These are phyloP conservation scores for Diaperis boleti DNA, from an alignment of 2,888 invertebrate species.

Conservation along the genomic window DNA sequence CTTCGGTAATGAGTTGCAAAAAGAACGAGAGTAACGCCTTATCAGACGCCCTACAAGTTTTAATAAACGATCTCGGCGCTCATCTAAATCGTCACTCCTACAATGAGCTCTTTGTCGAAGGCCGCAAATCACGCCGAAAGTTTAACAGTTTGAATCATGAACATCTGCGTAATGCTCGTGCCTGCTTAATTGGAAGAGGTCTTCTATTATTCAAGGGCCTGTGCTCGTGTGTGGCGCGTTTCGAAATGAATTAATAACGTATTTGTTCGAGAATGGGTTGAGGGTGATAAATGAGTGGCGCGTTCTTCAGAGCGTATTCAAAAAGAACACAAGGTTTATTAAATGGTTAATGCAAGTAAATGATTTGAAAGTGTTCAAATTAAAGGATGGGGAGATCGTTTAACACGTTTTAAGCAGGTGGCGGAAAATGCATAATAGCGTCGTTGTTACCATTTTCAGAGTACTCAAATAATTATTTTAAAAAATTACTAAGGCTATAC, in stretches of 20 bases:
- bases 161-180: conserved; percentile 13
- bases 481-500: too few species aligned
- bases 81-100: conserved; percentile 5
- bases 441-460: too few species aligned
- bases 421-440: too few species aligned
- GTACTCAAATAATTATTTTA: too few species aligned
- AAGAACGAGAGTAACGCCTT: conserved; percentile 40
- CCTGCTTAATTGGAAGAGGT: conserved; percentile 23
- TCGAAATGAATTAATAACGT: conserved; percentile 26
- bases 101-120: conserved; percentile 4
- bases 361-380: too few species aligned
- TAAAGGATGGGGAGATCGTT: too few species aligned
- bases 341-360: too few species aligned
- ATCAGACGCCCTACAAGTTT: conserved; percentile 13
- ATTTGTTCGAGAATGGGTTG: conserved; percentile 21
- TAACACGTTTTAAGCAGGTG: too few species aligned
- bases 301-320: too few species aligned
- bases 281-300: conserved; percentile 25
- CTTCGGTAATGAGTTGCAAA: conserved; percentile 49
- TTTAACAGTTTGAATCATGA: conserved; percentile 20
- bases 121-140: conserved; percentile 16
- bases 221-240: conserved; percentile 17
- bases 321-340: too few species aligned
- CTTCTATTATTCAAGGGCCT: conserved; percentile 18
- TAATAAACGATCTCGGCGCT: neutral